Conservation (phyloP, 2,797 vertebrate genomes). For the Sebastiscus tertius region DNA sequence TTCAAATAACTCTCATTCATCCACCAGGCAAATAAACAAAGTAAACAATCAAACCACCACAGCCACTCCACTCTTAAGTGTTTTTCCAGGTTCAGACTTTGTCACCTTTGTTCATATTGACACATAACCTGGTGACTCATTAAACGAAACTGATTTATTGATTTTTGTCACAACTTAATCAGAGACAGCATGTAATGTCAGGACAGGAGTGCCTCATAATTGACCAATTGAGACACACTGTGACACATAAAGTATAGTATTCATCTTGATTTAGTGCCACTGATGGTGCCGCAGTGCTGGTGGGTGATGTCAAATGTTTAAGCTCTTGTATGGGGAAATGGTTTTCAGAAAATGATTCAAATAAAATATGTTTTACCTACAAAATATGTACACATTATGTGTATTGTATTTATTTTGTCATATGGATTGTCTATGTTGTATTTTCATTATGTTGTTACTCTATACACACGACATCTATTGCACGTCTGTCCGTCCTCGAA, state of each 20-base stretch:
- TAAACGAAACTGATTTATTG: slow-evolving; percentile 21
- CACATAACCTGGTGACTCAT: slow-evolving; percentile 15
- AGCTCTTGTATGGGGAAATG: neutral
- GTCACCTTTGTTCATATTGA: slow-evolving; percentile 10
- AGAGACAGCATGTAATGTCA: slow-evolving; percentile 2
- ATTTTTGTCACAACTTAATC: slow-evolving; percentile 14
- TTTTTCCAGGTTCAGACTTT: slow-evolving; percentile 16
- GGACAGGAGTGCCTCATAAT: neutral
- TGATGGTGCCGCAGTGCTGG: neutral
- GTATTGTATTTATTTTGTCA: too few species aligned
- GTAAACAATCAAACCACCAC: neutral
- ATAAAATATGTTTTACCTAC: neutral
- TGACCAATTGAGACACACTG: neutral
- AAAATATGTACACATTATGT: too few species aligned
- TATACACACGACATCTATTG: too few species aligned
- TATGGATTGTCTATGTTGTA: too few species aligned
- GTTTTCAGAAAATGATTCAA: neutral
- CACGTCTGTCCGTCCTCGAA: too few species aligned
- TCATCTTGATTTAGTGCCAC: neutral
- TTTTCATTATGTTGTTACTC: too few species aligned
- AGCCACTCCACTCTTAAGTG: neutral
- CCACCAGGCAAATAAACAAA: neutral
- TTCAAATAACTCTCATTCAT: neutral
- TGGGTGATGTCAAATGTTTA: neutral
- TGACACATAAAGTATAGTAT: neutral